A percentile compares a stretch with the other conserved stretches of the same genome.
These are phyloP conservation scores for Morpho deidamia DNA, from an alignment of 2,888 invertebrate genomes.

Conservation along the genomic window DNA sequence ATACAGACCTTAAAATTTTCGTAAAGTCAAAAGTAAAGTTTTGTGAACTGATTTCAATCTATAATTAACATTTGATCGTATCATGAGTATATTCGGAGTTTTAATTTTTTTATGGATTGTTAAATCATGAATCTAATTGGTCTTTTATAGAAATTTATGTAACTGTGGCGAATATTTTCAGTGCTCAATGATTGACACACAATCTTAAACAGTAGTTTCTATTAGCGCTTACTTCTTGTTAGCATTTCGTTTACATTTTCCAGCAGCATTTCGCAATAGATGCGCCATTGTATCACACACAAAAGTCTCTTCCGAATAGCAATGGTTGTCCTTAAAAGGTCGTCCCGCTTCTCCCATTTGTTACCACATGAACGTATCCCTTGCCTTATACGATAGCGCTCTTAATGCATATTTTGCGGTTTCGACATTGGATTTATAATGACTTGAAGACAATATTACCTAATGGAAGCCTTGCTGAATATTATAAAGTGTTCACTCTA, in stretches of 20 bases:
- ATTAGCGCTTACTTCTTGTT: slow-evolving; percentile 61
- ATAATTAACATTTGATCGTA: too few species aligned
- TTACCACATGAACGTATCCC: slow-evolving; percentile 45
- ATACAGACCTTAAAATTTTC: too few species aligned
- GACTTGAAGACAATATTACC: slow-evolving; percentile 15
- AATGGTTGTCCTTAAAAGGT: slow-evolving; percentile 60
- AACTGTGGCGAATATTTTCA: neutral
- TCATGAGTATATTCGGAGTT: too few species aligned
- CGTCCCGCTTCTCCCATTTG: slow-evolving; percentile 53
- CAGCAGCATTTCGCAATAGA: slow-evolving; percentile 46
- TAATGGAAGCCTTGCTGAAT: slow-evolving; percentile 1
- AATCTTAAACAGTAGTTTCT: slow-evolving; percentile 53
- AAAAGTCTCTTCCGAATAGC: slow-evolving; percentile 65
- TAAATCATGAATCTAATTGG: too few species aligned
- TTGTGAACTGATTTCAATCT: too few species aligned
- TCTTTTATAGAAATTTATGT: too few species aligned
- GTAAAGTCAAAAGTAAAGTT: too few species aligned
- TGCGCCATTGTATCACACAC: slow-evolving; percentile 66
- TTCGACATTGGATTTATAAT: slow-evolving; percentile 13
- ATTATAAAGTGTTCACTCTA: neutral
- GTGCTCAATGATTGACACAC: slow-evolving; percentile 1
- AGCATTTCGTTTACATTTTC: slow-evolving; percentile 44
- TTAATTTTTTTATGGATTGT: too few species aligned
- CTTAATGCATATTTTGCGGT: slow-evolving; percentile 16
- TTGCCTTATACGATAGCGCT: slow-evolving; percentile 16